Percentiles rank a stretch among this genome's conserved stretches.
Evolutionary conservation across 1,140 invertebrate species (phyloP).

Genomic region (Cecropterus lyciades): DNA sequence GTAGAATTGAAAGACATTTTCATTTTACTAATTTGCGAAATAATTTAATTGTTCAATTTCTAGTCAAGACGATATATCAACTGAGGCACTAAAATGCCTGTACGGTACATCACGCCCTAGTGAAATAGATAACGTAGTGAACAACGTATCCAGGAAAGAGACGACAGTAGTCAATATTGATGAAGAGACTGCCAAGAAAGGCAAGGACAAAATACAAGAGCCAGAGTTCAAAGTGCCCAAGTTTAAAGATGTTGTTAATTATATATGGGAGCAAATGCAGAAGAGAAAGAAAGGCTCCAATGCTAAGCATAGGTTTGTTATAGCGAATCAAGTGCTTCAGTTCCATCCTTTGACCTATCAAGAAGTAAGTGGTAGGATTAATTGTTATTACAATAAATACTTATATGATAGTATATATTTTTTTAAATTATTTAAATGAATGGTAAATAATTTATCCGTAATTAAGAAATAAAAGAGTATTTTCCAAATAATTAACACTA

Average conservation of each 20-base stretch:
- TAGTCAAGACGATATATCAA: constrained; percentile 91
- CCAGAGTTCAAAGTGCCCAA: constrained; percentile 79
- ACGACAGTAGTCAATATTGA: constrained; percentile 58
- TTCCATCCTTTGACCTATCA: constrained; percentile 87
- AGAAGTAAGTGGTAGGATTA: constrained; percentile 80
- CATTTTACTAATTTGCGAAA: too few species aligned
- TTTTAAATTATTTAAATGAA: too few species aligned
- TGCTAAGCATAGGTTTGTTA: constrained; percentile 84
- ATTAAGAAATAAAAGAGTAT: too few species aligned
- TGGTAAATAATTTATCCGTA: too few species aligned
- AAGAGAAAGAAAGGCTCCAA: constrained; percentile 85
- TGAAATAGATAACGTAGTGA: constrained; percentile 81
- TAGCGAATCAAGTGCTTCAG: constrained; percentile 88
- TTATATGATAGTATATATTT: too few species aligned
- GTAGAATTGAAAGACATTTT: too few species aligned
- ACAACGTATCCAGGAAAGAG: constrained; percentile 74
- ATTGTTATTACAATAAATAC: too few species aligned
- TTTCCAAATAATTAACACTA: too few species aligned
- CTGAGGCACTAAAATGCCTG: constrained; percentile 89
- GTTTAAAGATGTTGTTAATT: constrained; percentile 87
- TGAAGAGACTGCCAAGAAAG: constrained; percentile 57
- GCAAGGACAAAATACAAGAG: constrained; percentile 51
- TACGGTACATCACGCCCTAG: constrained; percentile 86
- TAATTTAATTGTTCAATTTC: constrained; percentile 26
- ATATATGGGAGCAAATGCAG: constrained; percentile 87